Conservation (phyloP, 2,113 vertebrate species). For the Tachysurus vachellii region DNA sequence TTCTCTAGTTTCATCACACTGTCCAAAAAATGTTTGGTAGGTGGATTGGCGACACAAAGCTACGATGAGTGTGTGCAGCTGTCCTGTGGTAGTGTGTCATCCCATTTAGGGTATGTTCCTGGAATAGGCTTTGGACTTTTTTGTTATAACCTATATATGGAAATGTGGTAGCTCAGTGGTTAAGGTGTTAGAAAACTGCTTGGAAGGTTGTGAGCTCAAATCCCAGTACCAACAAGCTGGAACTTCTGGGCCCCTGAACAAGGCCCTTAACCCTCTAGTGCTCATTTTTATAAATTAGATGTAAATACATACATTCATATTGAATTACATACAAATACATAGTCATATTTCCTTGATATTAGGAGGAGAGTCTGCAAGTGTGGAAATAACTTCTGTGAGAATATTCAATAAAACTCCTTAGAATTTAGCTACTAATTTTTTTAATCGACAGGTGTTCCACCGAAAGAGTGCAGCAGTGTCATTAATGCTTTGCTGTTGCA, state of each 20-base stretch:
- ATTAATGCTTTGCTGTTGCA: slow-evolving; percentile 80
- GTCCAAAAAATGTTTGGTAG: background rate
- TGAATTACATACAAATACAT: too few species aligned
- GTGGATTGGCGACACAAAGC: background rate
- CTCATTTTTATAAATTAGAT: too few species aligned
- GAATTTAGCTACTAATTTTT: background rate
- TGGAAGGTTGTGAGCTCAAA: too few species aligned
- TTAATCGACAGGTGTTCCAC: slow-evolving; percentile 77
- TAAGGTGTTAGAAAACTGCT: too few species aligned
- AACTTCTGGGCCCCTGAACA: too few species aligned
- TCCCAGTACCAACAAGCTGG: too few species aligned
- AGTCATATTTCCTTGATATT: background rate
- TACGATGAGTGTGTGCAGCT: background rate
- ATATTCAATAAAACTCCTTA: background rate
- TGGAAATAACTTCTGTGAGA: background rate
- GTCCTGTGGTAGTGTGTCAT: background rate
- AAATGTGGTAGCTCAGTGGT: too few species aligned
- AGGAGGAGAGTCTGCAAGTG: background rate
- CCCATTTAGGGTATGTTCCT: background rate
- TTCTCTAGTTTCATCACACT: background rate
- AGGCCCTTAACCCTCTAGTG: too few species aligned
- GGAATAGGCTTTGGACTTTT: background rate
- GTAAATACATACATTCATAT: too few species aligned
- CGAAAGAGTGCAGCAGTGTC: slow-evolving; percentile 78
- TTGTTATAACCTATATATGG: background rate